A percentile compares a stretch with the other conserved stretches of the same genome.
Conservation (phyloP, 1,140 invertebrate species). For the Drosophila nebulosa region DNA sequence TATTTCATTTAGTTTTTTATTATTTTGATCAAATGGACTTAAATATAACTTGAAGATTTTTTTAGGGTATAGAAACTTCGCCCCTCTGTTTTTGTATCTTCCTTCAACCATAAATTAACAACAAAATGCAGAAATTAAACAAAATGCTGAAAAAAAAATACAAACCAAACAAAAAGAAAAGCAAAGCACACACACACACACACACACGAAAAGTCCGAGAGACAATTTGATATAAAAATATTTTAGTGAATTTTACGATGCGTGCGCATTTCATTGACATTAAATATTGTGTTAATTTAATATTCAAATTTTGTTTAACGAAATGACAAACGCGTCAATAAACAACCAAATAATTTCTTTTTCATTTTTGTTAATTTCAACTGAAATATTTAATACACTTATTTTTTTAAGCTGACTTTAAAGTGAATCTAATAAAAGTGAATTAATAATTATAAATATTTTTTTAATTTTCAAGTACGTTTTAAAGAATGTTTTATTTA, state of each 20-base stretch:
- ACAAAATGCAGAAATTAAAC: slow-evolving; percentile 44
- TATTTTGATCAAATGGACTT: too few relatives aligned
- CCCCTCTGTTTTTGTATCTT: neutral
- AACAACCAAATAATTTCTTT: slow-evolving; percentile 17
- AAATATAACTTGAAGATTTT: neutral
- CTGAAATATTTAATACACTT: neutral
- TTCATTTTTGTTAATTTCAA: neutral
- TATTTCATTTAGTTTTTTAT: too few relatives aligned
- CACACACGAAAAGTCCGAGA: neutral
- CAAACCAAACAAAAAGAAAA: slow-evolving; percentile 32
- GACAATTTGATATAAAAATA: slow-evolving; percentile 57
- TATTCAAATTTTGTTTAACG: slow-evolving; percentile 62
- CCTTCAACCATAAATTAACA: slow-evolving; percentile 48
- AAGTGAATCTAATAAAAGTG: too few relatives aligned
- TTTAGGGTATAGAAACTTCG: neutral
- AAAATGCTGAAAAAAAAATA: slow-evolving; percentile 13
- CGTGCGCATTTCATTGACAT: slow-evolving; percentile 58
- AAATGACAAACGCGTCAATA: slow-evolving; percentile 55
- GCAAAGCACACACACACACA: slow-evolving; percentile 22
- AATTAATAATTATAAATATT: neutral
- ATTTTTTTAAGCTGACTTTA: too few relatives aligned
- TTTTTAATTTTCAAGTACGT: too few relatives aligned
- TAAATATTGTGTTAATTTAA: slow-evolving; percentile 78
- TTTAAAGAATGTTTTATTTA: too few relatives aligned
- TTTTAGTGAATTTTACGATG: slow-evolving; percentile 61